Evolutionary conservation across 2,113 vertebrate genomes (phyloP), one percentile per base, ranked within the genome.

Genomic region (Neodon shergylaensis): DNA sequence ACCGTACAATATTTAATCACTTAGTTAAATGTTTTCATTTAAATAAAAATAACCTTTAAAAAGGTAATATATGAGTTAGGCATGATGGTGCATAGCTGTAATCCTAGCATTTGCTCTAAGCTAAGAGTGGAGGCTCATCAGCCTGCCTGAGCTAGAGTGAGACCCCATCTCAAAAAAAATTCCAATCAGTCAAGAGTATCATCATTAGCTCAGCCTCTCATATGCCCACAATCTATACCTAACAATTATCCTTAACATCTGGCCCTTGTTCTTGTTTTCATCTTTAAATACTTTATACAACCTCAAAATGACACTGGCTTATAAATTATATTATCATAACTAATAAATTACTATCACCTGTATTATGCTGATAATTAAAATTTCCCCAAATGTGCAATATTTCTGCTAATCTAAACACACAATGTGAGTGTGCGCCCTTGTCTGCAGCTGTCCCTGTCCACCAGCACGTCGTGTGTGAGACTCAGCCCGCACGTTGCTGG

Each of bases 21-120:
- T 44, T 54, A 33, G 22, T 72, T 94, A 78, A 84, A 78, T 94
- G 52, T 83, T 96, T 93, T 78, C 49, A 82, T 47, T 94, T 92
- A 84, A 76, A 82, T 93, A 86, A 95, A 83, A 88, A 70, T 4
- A 87, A 28, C 44, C 74, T 92, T 65, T 65, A 36, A 72, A 94
- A 93, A 88, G 82, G 12, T 33, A 81, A 68, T 24, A 36, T 42
- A 44, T 42, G 6, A 52, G 66, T 12, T 68, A 26, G 47, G 19
- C 63, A 49, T 14, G 11, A 68, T 24, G 44, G 42, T 22, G 28
- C 44, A 52, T 1, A 49, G 33, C 63, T 68, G 19, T 16, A 16
- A 28, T 5, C 33, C 66, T 28, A n/a, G 65, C 44, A 49, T 47
- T 39, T 70, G 31, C 19, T 22, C 31, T 22, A 26, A n/a, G 2